phyloP scores from a whole-genome alignment of 35 echinoderm and acorn worm species.

The Stichopus chloronotus region DNA sequence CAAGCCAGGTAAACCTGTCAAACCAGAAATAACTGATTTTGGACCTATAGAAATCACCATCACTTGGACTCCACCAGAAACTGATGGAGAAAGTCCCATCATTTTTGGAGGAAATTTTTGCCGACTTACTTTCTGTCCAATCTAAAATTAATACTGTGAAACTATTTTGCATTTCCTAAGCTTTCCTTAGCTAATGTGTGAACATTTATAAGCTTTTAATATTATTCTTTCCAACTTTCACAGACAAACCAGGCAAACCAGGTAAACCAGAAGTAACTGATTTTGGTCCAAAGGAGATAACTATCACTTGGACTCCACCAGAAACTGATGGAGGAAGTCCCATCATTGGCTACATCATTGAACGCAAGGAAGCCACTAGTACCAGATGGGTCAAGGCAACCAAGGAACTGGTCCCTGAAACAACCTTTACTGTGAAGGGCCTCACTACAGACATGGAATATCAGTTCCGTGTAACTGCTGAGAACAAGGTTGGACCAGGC shows the following conservation, averaged over 20 bases:
- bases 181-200: too few relatives aligned
- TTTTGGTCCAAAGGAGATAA: constrained; percentile 59
- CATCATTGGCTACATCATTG: constrained; percentile 78
- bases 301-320: constrained; percentile 75
- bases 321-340: constrained; percentile 75
- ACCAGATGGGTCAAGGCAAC: constrained; percentile 65
- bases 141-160: too few relatives aligned
- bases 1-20: constrained; percentile 81
- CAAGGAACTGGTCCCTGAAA: constrained; percentile 64
- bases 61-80: constrained; percentile 72
- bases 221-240: constrained; percentile 19
- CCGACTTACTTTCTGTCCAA: not conserved
- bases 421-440: constrained; percentile 48
- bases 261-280: constrained; percentile 56
- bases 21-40: constrained; percentile 69
- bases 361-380: constrained; percentile 59
- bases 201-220: not conserved
- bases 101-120: not conserved
- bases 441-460: constrained; percentile 50
- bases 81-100: constrained; percentile 72
- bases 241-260: constrained; percentile 79
- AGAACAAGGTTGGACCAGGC: constrained; percentile 85
- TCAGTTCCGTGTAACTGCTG: constrained; percentile 71
- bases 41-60: not conserved
- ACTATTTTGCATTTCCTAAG: too few relatives aligned